Evolutionary conservation across 2,888 invertebrate genomes (phyloP).

Genomic region (Chironomus tentans): DNA sequence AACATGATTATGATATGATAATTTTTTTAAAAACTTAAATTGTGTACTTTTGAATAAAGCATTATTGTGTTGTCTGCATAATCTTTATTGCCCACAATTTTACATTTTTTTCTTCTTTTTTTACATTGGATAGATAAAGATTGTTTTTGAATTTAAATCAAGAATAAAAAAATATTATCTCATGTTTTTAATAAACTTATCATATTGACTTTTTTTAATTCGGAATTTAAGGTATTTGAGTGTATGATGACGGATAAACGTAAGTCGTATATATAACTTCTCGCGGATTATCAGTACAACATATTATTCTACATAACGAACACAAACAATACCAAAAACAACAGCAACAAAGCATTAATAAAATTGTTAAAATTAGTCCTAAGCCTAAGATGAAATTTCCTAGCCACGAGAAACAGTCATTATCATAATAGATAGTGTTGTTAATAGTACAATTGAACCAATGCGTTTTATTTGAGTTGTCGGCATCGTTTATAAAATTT

Average conservation of each 20-base stretch:
- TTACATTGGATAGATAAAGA: too few relatives aligned
- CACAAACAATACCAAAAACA: constrained; percentile 23
- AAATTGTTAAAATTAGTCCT: not conserved
- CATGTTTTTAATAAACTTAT: not conserved
- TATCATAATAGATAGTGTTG: not conserved
- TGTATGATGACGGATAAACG: constrained; percentile 11
- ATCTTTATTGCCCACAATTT: too few relatives aligned
- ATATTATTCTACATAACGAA: constrained; percentile 1
- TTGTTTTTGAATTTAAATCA: too few relatives aligned
- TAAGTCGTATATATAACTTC: constrained; percentile 15
- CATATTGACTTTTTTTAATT: not conserved
- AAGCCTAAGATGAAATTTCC: not conserved
- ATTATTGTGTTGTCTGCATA: too few relatives aligned
- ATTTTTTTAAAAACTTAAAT: too few relatives aligned
- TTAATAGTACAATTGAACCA: constrained; percentile 17
- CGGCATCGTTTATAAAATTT: not conserved
- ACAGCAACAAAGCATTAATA: constrained; percentile 6
- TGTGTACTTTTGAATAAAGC: too few relatives aligned
- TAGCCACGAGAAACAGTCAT: constrained; percentile 4
- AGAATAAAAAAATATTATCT: too few relatives aligned
- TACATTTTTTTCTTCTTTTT: too few relatives aligned
- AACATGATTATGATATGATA: too few relatives aligned
- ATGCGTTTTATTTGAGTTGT: not conserved
- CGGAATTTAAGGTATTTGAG: constrained; percentile 1
- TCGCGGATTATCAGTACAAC: constrained; percentile 7